Conservation (phyloP, 2,888 invertebrate species). For the Limenitis camilla region DNA sequence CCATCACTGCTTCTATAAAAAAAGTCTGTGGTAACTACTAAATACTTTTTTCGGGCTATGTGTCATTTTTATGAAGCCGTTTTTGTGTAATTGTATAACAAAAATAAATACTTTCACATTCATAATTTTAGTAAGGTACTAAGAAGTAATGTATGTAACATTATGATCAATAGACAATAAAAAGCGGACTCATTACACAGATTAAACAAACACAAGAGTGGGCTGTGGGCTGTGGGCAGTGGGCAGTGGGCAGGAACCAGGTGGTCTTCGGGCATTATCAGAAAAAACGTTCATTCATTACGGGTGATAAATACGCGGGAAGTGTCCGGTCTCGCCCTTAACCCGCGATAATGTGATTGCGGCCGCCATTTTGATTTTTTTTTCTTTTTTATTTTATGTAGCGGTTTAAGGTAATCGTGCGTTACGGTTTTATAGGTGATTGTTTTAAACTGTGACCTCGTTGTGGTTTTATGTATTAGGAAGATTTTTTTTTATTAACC, state of each 20-base stretch:
- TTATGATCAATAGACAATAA: not conserved
- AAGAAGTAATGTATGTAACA: no score
- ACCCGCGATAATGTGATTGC: slow-evolving; percentile 57
- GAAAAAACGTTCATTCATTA: slow-evolving; percentile 47
- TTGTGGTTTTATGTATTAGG: not conserved
- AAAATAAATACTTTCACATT: no score
- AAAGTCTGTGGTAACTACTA: no score
- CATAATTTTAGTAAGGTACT: not conserved
- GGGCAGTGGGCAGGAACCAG: slow-evolving; percentile 25
- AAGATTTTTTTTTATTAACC: not conserved
- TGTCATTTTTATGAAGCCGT: no score
- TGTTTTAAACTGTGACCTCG: not conserved
- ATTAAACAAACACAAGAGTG: not conserved
- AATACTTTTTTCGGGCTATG: no score
- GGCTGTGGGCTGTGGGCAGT: slow-evolving; percentile 4
- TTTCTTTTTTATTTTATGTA: slow-evolving; percentile 11
- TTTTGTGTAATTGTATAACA: no score
- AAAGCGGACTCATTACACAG: not conserved
- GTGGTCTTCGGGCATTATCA: slow-evolving; percentile 40
- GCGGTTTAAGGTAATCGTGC: slow-evolving; percentile 22
- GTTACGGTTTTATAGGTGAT: slow-evolving; percentile 8
- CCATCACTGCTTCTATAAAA: no score
- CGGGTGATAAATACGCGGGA: slow-evolving; percentile 50
- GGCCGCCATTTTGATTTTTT: slow-evolving; percentile 25
- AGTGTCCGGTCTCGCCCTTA: slow-evolving; percentile 46